These are phyloP conservation scores for Cosmopolites sordidus DNA, from an alignment of 2,888 invertebrate species.

Conservation along the genomic window DNA sequence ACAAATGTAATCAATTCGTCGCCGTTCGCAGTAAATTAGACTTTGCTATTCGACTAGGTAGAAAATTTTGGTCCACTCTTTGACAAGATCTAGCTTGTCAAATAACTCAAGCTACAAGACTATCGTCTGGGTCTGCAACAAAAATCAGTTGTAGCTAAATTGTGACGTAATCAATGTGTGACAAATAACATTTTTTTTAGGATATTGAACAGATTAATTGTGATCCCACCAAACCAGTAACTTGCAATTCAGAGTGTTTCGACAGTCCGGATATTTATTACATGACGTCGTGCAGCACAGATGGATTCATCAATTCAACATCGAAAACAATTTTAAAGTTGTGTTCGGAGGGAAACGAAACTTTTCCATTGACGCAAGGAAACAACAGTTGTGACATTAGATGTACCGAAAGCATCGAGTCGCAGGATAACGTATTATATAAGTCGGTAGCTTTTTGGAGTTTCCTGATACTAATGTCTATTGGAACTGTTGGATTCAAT, in stretches of 20 bases:
- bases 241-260: conserved; percentile 30
- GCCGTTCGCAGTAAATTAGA: no score
- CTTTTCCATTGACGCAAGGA: conserved; percentile 8
- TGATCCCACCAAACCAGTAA: conserved; percentile 22
- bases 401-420: conserved; percentile 40
- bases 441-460: conserved; percentile 65
- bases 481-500: conserved; percentile 76
- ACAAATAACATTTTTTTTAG: no score
- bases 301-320: conserved; percentile 12
- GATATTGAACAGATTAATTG: conserved; percentile 24
- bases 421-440: conserved; percentile 46
- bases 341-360: conserved; percentile 16
- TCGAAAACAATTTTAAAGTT: conserved; percentile 6
- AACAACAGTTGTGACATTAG: conserved; percentile 31
- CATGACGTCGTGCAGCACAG: conserved; percentile 12
- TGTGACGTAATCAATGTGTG: no score
- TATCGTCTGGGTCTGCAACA: no score
- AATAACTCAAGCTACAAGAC: no score
- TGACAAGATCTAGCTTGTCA: no score
- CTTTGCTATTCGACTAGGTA: no score
- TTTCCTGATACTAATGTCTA: conserved; percentile 66
- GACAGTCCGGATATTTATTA: conserved; percentile 23
- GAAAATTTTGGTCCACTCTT: no score
- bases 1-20: no score
- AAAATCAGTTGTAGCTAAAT: no score